Evolutionary conservation across 2,888 invertebrate genomes (phyloP).

Genomic region (Nebria salina): DNA sequence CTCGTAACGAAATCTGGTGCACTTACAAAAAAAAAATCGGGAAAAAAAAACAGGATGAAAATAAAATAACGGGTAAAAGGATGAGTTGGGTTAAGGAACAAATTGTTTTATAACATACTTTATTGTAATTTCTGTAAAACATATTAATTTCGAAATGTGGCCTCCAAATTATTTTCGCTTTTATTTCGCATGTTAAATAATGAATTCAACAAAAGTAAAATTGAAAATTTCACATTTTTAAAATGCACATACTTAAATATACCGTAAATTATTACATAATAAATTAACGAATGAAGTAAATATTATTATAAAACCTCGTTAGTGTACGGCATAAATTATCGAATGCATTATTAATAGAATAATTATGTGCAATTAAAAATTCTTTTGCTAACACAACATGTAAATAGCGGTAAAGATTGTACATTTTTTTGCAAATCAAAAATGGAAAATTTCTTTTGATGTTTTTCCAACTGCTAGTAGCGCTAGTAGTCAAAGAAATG

Average conservation of each 20-base stretch:
- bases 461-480: neutral
- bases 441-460: neutral
- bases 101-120: slow-evolving; percentile 1
- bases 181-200: neutral
- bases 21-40: neutral
- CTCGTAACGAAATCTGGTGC: slow-evolving; percentile 23
- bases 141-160: neutral
- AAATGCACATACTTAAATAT: neutral
- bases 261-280: neutral
- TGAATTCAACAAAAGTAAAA: neutral
- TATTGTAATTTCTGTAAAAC: neutral
- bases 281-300: neutral
- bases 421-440: neutral
- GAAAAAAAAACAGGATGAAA: neutral
- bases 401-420: neutral
- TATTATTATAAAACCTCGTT: neutral
- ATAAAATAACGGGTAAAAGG: neutral
- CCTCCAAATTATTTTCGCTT: neutral
- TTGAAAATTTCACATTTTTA: neutral
- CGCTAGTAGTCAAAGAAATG: slow-evolving; percentile 24
- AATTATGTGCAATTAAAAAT: neutral
- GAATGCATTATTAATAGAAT: neutral
- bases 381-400: neutral
- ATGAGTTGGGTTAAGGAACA: neutral
- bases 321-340: neutral